A percentile compares a stretch with the other conserved stretches of the same genome.
Conservation (phyloP, 1,140 invertebrate genomes). For the Atta texana region DNA sequence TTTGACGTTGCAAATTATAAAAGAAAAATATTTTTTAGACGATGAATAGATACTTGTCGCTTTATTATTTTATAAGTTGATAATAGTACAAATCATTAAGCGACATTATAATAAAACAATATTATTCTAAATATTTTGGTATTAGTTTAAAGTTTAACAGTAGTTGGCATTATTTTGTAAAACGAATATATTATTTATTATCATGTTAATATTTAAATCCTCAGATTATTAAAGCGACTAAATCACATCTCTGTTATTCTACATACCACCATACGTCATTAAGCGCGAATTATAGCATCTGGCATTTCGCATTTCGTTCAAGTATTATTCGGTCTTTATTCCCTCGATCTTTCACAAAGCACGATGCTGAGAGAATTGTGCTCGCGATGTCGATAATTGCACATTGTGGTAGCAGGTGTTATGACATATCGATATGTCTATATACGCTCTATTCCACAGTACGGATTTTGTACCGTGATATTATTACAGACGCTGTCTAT, state of each 20-base stretch:
- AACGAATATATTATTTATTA: background rate
- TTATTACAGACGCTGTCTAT: conserved; percentile 18
- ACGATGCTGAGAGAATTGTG: conserved; percentile 17
- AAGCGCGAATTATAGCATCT: conserved; percentile 15
- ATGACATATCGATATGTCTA: conserved; percentile 56
- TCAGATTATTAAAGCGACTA: background rate
- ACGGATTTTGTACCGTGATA: conserved; percentile 14
- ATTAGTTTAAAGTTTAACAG: background rate
- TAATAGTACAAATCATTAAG: background rate
- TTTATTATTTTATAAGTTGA: background rate
- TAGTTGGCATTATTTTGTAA: background rate
- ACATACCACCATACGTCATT: background rate
- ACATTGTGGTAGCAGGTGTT: conserved; percentile 48
- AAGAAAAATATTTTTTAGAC: background rate
- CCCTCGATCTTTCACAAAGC: conserved; percentile 18
- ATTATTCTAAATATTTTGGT: conserved; percentile 1
- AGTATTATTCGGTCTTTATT: conserved; percentile 17
- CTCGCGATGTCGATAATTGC: conserved; percentile 46
- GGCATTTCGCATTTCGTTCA: conserved; percentile 11
- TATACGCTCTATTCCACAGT: conserved; percentile 34
- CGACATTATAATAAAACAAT: background rate
- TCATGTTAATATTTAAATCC: background rate
- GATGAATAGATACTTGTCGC: background rate
- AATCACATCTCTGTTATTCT: conserved; percentile 1
- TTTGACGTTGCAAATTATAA: background rate